These are phyloP conservation scores for Heliconius ethilla DNA, from an alignment of 2,888 invertebrate genomes.

Conservation along the genomic window DNA sequence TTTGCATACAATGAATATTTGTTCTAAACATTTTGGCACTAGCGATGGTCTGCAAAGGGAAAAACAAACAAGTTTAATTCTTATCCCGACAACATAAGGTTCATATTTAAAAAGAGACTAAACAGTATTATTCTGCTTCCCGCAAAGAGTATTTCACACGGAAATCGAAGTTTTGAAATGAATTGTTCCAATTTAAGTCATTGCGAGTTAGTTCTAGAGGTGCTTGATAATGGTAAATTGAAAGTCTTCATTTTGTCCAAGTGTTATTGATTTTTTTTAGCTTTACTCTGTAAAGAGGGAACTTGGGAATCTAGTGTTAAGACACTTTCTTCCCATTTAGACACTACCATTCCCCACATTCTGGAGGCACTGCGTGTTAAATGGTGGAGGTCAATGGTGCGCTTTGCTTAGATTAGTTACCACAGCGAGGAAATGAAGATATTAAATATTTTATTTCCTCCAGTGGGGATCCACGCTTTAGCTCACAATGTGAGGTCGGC, in stretches of 20 bases:
- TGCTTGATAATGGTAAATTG: slow-evolving; percentile 11
- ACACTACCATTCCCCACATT: not conserved
- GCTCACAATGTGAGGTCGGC: no score
- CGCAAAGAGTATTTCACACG: slow-evolving; percentile 47
- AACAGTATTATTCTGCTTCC: slow-evolving; percentile 44
- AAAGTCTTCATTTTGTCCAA: not conserved
- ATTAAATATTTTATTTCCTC: not conserved
- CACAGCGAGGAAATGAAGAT: not conserved
- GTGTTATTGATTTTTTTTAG: not conserved
- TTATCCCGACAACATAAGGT: slow-evolving; percentile 45
- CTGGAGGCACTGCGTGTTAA: not conserved
- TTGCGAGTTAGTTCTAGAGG: slow-evolving; percentile 22
- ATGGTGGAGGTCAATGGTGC: not conserved
- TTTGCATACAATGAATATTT: slow-evolving; percentile 78
- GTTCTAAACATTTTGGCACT: slow-evolving; percentile 72
- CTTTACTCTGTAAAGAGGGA: not conserved
- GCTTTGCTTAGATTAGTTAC: not conserved
- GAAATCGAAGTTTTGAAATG: slow-evolving; percentile 48
- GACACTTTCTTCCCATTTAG: not conserved
- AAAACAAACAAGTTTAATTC: slow-evolving; percentile 50
- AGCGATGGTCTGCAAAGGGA: slow-evolving; percentile 54
- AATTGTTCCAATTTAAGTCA: slow-evolving; percentile 46
- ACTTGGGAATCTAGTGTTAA: not conserved
- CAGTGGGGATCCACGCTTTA: no score
- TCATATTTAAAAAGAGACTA: slow-evolving; percentile 6